Base-by-base conservation (phyloP, 2,888 invertebrate genomes). In the Operophtera brumata region DNA sequence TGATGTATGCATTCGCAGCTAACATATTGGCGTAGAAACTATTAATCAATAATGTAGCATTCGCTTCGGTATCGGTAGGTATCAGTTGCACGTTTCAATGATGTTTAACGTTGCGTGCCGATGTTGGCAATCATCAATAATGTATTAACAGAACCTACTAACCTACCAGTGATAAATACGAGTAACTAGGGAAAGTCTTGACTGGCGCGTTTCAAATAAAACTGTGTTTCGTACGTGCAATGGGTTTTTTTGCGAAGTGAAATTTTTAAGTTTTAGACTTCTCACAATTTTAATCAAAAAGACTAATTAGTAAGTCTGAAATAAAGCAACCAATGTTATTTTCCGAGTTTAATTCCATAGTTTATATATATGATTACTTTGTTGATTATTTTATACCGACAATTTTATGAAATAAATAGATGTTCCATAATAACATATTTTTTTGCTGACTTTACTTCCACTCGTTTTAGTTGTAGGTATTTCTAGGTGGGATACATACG, bases 61-160 rank as follows among this genome's bases (percentile, higher is more conserved):
- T 45, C 35, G 45, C 46, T 26, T 28, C 36, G 10, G 36, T 47
- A 12, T 37, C 32, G 6, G 58, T 65, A 57, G 59, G 62, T 70
- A 71, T 70, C 65, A 62, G 66, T 73, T 73, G 68, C 71, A 72
- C 64, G 69, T 64, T 69, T 61, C 60, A 67, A 48, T 44, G 47
- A 50, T 59, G 59, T 43, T 46, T 44, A 63, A 54, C 62, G 60
- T 65, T 67, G 68, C 71, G 67, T 59, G 47, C 52, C 61, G 57
- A 58, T 65, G 67, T 67, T 62, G 59, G 66, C 71, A 67, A 69
- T 67, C 68, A 67, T 65, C 68, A 71, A 73, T 75, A 70, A 75
- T 73, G 69, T 70, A 71, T 71, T 67, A 62, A 61, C 59, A 66
- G 63, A 49, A 54, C 60, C 60, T 40, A 59, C 49, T 62, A 56